Base-by-base conservation (phyloP, 23 tunicate genomes). In the Corella eumyota region DNA sequence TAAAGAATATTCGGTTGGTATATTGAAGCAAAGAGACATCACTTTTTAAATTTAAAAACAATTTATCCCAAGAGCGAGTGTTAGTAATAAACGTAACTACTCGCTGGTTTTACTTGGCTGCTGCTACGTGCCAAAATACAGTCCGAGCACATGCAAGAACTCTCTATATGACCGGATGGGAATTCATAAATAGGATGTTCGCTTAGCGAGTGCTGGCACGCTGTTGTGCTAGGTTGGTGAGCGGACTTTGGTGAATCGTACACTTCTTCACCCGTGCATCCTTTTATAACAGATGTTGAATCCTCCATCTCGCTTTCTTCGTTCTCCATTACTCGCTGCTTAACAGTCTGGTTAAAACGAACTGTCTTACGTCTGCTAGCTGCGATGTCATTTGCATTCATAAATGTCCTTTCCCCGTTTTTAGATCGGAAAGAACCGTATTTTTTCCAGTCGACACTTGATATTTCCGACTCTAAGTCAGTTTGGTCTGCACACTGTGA, bases 111-210 rank as follows among this genome's bases (percentile, higher is more conserved):
- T 56, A 81, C 20, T 58, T 81, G 90, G 50, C 80, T 72, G 35
- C 95, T 85, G 2, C 36, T 29, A 44, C 95, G 37, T 1, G 95
- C 86, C 26, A 86, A 51, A 25, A 70, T 72, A 53, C 95, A 86
- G 61, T 86, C 95, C 3, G 71, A 61, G 36, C 95, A 86, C 95
- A 86, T 86, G 54, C 95, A 86, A 25, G 95, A 86, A 34, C 67
- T 71, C 45, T 77, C 95, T 30, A 86, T 86, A 31, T 86, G 95
- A 20, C 95, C 95, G 1, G 76, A 32, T 27, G 95, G 95, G 60
- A 86, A 86, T 45, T 78, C 86, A 40, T 86, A 86, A n/a, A 77
- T 86, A 0, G 85, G 80, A n/a, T n/a, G n/a, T 34, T 76, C 74
- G 9, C 36, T 32, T 21, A 70, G 36, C 36, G 66, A 34, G 32